These are phyloP conservation scores for Serripes groenlandicus DNA, from an alignment of 2,888 invertebrate species.

Conservation along the genomic window DNA sequence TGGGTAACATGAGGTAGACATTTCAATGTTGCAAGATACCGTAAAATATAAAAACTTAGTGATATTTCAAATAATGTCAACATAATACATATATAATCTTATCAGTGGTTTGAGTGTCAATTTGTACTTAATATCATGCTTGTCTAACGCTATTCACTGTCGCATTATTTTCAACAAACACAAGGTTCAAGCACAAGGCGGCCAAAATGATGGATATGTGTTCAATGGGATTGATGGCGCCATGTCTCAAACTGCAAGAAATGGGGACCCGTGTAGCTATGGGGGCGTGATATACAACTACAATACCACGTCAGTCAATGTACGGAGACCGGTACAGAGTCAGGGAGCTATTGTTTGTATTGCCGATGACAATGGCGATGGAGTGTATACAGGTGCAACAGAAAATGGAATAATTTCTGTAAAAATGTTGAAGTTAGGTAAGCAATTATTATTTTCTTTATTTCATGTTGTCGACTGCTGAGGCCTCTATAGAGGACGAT, in stretches of 20 bases:
- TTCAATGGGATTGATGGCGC: not conserved
- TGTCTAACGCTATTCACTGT: no score
- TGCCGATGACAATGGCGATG: not conserved
- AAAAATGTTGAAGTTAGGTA: not conserved
- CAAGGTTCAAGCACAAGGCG: not conserved
- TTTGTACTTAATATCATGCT: no score
- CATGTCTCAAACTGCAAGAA: not conserved
- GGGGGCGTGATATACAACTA: conserved; percentile 1
- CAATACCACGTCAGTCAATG: not conserved
- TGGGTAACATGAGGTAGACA: no score
- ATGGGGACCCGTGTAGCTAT: not conserved
- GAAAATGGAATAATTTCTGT: not conserved
- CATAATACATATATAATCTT: no score
- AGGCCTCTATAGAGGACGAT: no score
- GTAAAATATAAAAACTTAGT: no score
- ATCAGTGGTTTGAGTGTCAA: no score
- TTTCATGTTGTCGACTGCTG: no score
- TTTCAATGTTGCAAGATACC: no score
- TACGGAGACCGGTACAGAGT: not conserved
- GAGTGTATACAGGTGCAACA: not conserved
- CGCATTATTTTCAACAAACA: not conserved
- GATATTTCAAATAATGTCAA: no score
- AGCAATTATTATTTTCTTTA: no score
- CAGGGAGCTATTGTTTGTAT: not conserved
- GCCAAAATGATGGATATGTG: not conserved